Evolutionary conservation across 2,888 invertebrate genomes (phyloP).

Genomic region (Caenorhabditis becei): DNA sequence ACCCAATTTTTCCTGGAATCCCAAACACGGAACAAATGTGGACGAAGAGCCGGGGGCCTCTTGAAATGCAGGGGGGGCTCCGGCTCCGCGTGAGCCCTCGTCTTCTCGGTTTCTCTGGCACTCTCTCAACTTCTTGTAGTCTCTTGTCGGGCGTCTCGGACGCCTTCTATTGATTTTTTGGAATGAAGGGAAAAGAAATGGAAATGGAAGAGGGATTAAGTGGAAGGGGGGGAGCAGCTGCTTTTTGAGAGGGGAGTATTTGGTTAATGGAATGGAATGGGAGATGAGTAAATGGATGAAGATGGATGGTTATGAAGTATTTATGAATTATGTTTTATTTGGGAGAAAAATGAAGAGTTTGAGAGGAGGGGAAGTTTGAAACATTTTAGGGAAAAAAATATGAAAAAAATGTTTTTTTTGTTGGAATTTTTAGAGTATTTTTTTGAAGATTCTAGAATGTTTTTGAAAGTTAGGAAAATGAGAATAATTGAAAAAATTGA

Average conservation of each 20-base stretch:
- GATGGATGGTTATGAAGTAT: too few species aligned
- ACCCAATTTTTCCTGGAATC: slow-evolving; percentile 18
- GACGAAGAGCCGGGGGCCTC: not conserved
- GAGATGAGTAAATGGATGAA: too few species aligned
- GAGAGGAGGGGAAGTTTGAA: too few species aligned
- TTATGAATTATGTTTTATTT: too few species aligned
- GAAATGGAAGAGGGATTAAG: not conserved
- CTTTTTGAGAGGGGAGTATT: slow-evolving; percentile 15
- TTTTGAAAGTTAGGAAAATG: too few species aligned
- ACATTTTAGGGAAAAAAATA: too few species aligned
- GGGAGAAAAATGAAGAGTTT: too few species aligned
- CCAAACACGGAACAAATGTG: slow-evolving; percentile 7
- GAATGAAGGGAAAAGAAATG: not conserved
- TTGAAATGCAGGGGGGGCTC: slow-evolving; percentile 9
- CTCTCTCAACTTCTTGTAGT: not conserved
- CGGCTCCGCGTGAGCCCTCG: slow-evolving; percentile 24
- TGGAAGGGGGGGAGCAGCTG: slow-evolving; percentile 21
- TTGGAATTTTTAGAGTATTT: too few species aligned
- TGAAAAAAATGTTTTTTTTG: too few species aligned
- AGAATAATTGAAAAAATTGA: too few species aligned
- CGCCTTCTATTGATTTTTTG: slow-evolving; percentile 34
- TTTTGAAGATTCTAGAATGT: too few species aligned
- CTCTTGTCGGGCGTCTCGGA: slow-evolving; percentile 1
- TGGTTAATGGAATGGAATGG: too few species aligned
- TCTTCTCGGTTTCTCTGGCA: not conserved